Percentiles rank a stretch among this genome's conserved stretches.
Conservation (phyloP, 2,888 invertebrate genomes). For the Microctonus hyperodae region DNA sequence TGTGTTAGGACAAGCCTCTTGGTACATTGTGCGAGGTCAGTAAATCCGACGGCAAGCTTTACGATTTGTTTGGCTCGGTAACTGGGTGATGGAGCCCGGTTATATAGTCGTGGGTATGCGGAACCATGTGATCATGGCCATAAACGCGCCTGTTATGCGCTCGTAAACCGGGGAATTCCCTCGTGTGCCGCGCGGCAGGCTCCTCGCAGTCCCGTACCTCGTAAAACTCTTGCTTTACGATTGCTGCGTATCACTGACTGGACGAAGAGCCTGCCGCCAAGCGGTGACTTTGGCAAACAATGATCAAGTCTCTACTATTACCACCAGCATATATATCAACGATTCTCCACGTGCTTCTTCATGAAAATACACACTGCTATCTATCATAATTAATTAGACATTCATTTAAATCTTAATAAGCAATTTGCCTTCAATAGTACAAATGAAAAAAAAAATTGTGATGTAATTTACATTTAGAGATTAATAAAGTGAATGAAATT, state of each 20-base stretch:
- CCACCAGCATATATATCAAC: constrained; percentile 3
- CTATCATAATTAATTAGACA: background rate
- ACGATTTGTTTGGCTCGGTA: constrained; percentile 62
- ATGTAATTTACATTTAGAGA: no score
- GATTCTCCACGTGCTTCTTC: constrained; percentile 32
- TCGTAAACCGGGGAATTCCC: constrained; percentile 57
- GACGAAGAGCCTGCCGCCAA: constrained; percentile 53
- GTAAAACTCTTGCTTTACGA: constrained; percentile 62
- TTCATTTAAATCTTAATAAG: background rate
- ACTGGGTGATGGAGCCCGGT: constrained; percentile 60
- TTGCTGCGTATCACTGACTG: constrained; percentile 58
- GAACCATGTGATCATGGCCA: constrained; percentile 62
- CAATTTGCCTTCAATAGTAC: background rate
- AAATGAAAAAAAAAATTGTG: background rate
- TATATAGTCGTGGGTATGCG: constrained; percentile 61
- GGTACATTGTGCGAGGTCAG: constrained; percentile 59
- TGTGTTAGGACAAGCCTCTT: background rate
- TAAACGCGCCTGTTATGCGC: constrained; percentile 63
- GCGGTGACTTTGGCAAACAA: constrained; percentile 37
- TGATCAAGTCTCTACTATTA: background rate
- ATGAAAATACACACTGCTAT: background rate
- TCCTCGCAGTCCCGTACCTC: constrained; percentile 46
- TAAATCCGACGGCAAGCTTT: constrained; percentile 61
- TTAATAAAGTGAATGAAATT: no score
- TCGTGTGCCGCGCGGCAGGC: constrained; percentile 24